A percentile compares a stretch with the other conserved stretches of the same genome.
Conservation (phyloP, 2,113 vertebrate genomes). For the Tiliqua scincoides region DNA sequence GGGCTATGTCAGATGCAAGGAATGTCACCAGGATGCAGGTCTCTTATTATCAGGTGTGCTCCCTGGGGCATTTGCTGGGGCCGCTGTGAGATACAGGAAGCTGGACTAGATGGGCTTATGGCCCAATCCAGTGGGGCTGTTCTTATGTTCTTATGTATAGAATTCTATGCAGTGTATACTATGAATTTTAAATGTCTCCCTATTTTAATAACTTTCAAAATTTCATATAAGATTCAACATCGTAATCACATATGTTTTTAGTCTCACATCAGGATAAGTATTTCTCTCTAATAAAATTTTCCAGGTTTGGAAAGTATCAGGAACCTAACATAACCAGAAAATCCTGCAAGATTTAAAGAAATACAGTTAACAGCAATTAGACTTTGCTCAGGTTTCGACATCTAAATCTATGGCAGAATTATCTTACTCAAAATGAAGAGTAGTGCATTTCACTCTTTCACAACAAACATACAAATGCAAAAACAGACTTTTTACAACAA, state of each 20-base stretch:
- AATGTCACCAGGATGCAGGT: too few relatives aligned
- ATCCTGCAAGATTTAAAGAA: background rate
- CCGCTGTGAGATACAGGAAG: too few relatives aligned
- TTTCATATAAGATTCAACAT: background rate
- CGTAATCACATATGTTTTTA: background rate
- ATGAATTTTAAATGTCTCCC: background rate
- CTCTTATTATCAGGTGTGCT: too few relatives aligned
- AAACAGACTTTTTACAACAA: background rate
- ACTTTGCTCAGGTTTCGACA: background rate
- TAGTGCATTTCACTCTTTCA: rapidly evolving
- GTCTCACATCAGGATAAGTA: rapidly evolving
- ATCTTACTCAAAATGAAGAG: rapidly evolving
- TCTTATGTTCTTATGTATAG: too few relatives aligned
- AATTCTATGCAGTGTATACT: background rate
- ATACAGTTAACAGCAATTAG: background rate
- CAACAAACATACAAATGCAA: too few relatives aligned
- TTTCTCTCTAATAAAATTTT: background rate
- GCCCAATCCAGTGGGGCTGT: too few relatives aligned
- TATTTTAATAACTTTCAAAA: background rate
- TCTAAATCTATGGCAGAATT: rapidly evolving
- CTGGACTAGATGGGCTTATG: too few relatives aligned
- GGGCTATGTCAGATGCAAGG: too few relatives aligned
- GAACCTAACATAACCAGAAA: background rate
- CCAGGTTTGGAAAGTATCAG: slow-evolving; percentile 63
- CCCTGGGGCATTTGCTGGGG: too few relatives aligned